Conservation (phyloP, 2,797 vertebrate species). For the Cuniculus paca region DNA sequence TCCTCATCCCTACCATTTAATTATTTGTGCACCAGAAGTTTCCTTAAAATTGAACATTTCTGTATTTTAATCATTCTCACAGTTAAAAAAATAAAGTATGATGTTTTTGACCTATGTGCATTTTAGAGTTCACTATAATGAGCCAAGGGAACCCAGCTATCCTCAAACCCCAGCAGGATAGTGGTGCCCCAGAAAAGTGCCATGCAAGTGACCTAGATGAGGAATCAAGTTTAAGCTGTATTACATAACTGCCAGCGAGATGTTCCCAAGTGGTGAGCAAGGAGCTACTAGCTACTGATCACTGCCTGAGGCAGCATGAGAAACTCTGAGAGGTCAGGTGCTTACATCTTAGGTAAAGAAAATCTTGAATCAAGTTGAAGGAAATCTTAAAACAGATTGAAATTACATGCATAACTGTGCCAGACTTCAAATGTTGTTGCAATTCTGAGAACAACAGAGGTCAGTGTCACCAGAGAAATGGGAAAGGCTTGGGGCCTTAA, state of each 20-base stretch:
- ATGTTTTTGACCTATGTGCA: conserved; percentile 45
- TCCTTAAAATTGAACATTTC: background rate
- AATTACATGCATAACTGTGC: background rate
- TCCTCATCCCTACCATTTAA: background rate
- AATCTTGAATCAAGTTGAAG: background rate
- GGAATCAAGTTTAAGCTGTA: background rate
- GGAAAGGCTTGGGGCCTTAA: background rate
- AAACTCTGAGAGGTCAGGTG: background rate
- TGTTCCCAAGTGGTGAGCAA: background rate
- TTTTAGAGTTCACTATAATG: conserved; percentile 69
- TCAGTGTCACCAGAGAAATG: background rate
- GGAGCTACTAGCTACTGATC: background rate
- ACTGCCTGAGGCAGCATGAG: background rate
- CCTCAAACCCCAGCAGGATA: conserved; percentile 63
- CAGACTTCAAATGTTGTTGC: background rate
- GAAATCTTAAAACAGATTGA: background rate
- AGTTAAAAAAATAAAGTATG: background rate
- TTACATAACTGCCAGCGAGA: background rate
- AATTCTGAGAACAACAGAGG: background rate
- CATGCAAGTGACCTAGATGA: conserved; percentile 66
- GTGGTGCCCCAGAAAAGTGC: conserved; percentile 71
- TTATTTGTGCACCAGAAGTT: background rate
- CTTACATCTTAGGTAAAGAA: background rate
- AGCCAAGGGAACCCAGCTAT: conserved; percentile 48
- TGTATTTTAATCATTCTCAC: conserved; percentile 53